A percentile compares a stretch with the other conserved stretches of the same genome.
Conservation (phyloP, 2,797 vertebrate species). For the Gymnoscopelus braueri region DNA sequence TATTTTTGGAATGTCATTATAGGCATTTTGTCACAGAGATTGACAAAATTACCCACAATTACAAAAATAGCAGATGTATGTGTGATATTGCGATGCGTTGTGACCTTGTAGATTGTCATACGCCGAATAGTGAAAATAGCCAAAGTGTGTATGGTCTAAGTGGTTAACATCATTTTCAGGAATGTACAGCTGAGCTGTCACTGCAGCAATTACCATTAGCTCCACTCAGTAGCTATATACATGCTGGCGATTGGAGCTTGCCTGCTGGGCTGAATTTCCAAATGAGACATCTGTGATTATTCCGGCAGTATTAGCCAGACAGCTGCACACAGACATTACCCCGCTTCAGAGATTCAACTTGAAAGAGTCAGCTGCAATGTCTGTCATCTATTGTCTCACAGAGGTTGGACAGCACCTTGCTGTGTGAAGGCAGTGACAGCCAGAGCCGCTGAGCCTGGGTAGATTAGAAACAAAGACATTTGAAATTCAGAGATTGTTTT, state of each 20-base stretch:
- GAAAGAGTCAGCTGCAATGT: constrained; percentile 42
- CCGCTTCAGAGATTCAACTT: constrained; percentile 39
- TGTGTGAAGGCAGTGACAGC: constrained; percentile 4
- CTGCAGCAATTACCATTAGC: constrained; percentile 16
- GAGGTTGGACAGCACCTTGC: constrained; percentile 28
- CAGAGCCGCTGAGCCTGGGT: not conserved
- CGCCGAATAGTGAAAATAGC: no score
- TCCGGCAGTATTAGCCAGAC: constrained; percentile 47
- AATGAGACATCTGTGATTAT: constrained; percentile 62
- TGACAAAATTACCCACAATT: no score
- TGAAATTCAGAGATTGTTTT: not conserved
- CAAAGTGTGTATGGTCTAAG: no score
- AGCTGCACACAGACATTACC: constrained; percentile 51
- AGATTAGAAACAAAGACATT: constrained; percentile 14
- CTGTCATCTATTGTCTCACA: constrained; percentile 24
- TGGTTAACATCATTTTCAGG: not conserved
- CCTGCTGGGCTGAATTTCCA: constrained; percentile 43
- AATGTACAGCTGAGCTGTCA: constrained; percentile 13
- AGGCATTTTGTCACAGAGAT: no score
- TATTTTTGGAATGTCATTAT: not conserved
- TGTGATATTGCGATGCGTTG: no score
- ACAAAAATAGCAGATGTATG: no score
- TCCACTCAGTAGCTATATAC: constrained; percentile 20
- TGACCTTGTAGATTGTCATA: no score
- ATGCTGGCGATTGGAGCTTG: constrained; percentile 36